A percentile compares a stretch with the other conserved stretches of the same genome.
Evolutionary conservation across 2,888 invertebrate genomes (phyloP).

Genomic region (Tetragonisca angustula): DNA sequence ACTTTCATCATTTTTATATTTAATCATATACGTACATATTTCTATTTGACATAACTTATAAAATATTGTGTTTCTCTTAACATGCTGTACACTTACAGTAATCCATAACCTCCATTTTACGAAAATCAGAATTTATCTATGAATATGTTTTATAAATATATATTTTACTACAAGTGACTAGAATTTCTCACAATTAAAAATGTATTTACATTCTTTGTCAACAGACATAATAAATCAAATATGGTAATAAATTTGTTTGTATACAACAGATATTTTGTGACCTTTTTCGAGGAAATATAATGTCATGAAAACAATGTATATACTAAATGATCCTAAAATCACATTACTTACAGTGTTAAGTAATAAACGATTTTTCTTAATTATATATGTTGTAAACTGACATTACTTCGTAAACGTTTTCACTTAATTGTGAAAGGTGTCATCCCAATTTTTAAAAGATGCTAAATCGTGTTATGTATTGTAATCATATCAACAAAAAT

Average conservation of each 20-base stretch:
- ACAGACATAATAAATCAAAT: not conserved
- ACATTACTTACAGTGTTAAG: slow-evolving; percentile 28
- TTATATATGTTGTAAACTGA: not conserved
- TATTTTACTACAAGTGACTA: not conserved
- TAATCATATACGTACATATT: not conserved
- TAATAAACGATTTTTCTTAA: slow-evolving; percentile 11
- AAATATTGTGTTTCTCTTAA: not conserved
- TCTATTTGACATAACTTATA: not conserved
- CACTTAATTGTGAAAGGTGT: not conserved
- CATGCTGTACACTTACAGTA: slow-evolving; percentile 37
- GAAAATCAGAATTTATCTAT: not conserved
- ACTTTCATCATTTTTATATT: not conserved
- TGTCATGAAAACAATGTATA: not conserved
- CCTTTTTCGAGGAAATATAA: slow-evolving; percentile 16
- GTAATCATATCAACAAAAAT: not conserved
- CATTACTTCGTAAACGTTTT: not conserved
- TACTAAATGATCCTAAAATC: not conserved
- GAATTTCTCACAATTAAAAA: not conserved
- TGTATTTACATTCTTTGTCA: not conserved
- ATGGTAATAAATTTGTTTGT: slow-evolving; percentile 12
- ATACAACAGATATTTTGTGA: slow-evolving; percentile 23
- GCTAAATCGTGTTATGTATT: not conserved
- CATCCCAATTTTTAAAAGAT: not conserved
- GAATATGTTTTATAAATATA: not conserved
- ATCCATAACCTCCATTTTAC: slow-evolving; percentile 59